Evolutionary conservation across 2,797 vertebrate genomes (phyloP).

Genomic region (Onychomys leucogaster): DNA sequence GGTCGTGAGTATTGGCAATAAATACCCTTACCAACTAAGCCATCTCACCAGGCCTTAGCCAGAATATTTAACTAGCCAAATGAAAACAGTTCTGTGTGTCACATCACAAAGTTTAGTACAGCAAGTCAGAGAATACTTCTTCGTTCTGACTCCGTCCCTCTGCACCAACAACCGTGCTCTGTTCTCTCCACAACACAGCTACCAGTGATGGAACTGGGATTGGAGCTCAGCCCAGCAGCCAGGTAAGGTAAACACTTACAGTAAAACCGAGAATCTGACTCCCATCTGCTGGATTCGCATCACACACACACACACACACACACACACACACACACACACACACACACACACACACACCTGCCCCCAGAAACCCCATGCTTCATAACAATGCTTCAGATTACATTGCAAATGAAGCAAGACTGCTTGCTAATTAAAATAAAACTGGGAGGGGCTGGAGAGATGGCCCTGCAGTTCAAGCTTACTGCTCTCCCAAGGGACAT

Average conservation of each 20-base stretch:
- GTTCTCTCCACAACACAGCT: background rate
- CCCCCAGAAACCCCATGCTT: background rate
- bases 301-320: too few species aligned
- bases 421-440: constrained; percentile 59
- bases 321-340: too few species aligned
- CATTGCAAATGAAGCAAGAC: constrained; percentile 30
- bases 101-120: background rate
- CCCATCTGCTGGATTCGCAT: background rate
- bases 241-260: background rate
- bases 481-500: background rate
- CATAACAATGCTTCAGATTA: background rate
- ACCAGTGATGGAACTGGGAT: background rate
- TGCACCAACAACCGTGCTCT: background rate
- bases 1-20: background rate
- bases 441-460: background rate
- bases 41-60: background rate
- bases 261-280: background rate
- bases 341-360: too few species aligned
- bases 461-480: background rate
- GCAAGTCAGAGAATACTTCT: constrained; percentile 33
- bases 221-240: background rate
- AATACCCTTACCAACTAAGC: background rate
- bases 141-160: background rate
- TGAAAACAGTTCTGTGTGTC: background rate
- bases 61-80: constrained; percentile 20